Evolutionary conservation across 1,140 invertebrate genomes (phyloP), one percentile per base, ranked within the genome.

Genomic region (Hyposmocoma kahamanoa): DNA sequence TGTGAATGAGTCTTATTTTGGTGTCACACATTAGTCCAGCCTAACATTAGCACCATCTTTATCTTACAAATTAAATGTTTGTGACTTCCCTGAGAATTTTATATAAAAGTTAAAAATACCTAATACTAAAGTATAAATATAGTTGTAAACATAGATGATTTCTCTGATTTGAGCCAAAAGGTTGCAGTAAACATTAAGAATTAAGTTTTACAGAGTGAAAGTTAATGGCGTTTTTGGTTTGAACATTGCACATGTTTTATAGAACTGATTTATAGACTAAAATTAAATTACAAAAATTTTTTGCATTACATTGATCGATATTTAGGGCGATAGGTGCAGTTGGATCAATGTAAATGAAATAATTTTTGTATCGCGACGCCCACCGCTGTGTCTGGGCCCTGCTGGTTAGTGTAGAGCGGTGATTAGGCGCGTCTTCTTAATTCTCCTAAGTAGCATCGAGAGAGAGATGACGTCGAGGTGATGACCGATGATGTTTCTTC

Each of bases 1-100:
- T 69, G 67, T 69, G 67, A 75, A 82, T 74, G 74, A 82, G 81
- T 82, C 78, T 84, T 75, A 69, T 68, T 78, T 81, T 82, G 81
- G 81, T 84, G 81, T 79, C 72, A 83, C 69, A 84, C 75, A 84
- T 83, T 77, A 84, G 81, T 72, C 67, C 69, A 80, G 75, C 75
- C 79, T 83, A 80, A 83, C 66, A 83, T 85, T 84, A 85, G 82
- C 82, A 85, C 82, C 82, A 79, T 80, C n/a, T 75, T 72, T 73
- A 78, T 75, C 82, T 83, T 83, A 83, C 69, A 80, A 79, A 79
- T 83, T 79, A 76, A 68, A 67, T 65, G 67, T 84, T 84, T 85
- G 82, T 85, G 82, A 85, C 82, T 83, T 78, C 67, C 62, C 77
- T 76, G 77, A 83, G 69, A 76, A 76, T 82, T 82, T 80, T 67